phyloP scores from a whole-genome alignment of 2,113 vertebrate genomes.

The Chascanopsetta lugubris region DNA sequence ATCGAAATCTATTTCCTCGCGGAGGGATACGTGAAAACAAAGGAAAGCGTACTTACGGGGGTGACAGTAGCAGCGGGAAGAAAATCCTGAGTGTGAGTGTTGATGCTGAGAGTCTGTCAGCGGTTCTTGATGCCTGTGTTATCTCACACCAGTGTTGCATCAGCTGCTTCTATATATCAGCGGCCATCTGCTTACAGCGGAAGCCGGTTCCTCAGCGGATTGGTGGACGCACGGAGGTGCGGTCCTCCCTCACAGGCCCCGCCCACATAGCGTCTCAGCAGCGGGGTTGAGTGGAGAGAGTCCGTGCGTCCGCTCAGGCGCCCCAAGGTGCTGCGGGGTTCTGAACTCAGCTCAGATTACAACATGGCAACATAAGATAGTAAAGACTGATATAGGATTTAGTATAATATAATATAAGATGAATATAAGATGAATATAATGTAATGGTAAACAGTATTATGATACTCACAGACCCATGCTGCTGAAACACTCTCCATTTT shows the following conservation, averaged over 20 bases:
- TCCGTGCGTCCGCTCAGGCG: background rate
- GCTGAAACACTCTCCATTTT: no score
- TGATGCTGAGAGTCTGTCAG: constrained; percentile 1
- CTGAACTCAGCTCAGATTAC: background rate
- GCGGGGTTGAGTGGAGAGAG: no score
- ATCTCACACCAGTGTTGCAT: constrained; percentile 75
- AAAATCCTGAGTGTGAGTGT: background rate
- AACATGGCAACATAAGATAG: background rate
- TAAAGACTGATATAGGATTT: background rate
- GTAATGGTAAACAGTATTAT: no score
- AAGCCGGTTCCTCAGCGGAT: constrained; percentile 75
- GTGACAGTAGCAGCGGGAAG: background rate
- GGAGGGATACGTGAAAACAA: background rate
- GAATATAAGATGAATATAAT: background rate
- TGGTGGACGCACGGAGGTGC: constrained; percentile 79
- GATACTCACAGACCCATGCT: no score
- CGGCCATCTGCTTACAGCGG: constrained; percentile 57
- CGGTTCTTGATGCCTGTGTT: constrained; percentile 38
- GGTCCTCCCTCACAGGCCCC: constrained; percentile 58
- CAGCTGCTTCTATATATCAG: constrained; percentile 74
- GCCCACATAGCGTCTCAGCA: background rate
- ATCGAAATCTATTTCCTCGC: background rate
- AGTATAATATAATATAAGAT: background rate
- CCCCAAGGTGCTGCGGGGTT: background rate
- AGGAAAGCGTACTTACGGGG: constrained; percentile 38